Evolutionary conservation across 2,888 invertebrate genomes (phyloP), one percentile per base, ranked within the genome.

Genomic region (Ethmia dodecea): DNA sequence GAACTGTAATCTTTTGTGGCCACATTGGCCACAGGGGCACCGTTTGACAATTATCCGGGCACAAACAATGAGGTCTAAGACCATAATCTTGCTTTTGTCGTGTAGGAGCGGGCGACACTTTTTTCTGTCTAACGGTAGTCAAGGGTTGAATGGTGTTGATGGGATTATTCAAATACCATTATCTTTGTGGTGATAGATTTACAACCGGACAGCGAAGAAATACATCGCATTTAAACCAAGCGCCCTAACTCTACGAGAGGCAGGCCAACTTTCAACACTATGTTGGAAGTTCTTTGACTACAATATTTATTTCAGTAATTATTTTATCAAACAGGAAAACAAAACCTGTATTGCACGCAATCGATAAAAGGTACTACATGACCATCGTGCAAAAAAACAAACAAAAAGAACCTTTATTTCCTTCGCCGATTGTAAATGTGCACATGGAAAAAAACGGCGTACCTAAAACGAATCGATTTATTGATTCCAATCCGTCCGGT

Each of bases 1-100:
- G n/a, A n/a, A n/a, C n/a, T n/a, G n/a, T n/a, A n/a, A n/a, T n/a
- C n/a, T n/a, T n/a, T n/a, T n/a, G n/a, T n/a, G n/a, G n/a, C n/a
- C n/a, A n/a, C n/a, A n/a, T n/a, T n/a, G n/a, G n/a, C n/a, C n/a
- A 47, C 51, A 49, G 53, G 49, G 53, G 58, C 55, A 33, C 42
- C 42, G 12, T 42, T 42, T 42, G 43, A 49, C 54, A 51, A 57
- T 52, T 54, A 31, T 31, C 14, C 53, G 52, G 28, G 18, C 20
- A 13, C 36, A 45, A 45, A 65, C 64, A 66, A 64, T 54, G 37
- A 37, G 36, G 56, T 43, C 49, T 58, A 42, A 43, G 47, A 22
- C 8, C 33, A 31, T 69, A 69, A 70, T 66, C 65, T 60, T 12
- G 31, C 43, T 28, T 47, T 67, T 65, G 64, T 63, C 14, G n/a